Evolutionary conservation across 2,113 vertebrate genomes (phyloP).

Genomic region (Clupea harengus): DNA sequence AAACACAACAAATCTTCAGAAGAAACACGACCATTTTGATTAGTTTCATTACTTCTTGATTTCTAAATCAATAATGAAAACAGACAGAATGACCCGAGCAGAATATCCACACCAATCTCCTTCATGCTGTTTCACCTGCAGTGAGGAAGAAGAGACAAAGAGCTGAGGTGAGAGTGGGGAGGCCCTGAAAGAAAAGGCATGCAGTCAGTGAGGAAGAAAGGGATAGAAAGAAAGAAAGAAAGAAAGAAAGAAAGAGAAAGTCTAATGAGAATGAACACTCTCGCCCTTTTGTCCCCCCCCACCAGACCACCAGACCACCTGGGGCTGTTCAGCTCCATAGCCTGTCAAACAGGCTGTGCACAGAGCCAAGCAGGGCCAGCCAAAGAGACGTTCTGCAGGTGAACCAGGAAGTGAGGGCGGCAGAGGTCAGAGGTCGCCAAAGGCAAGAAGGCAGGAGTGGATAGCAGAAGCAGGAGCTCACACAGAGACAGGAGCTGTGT

Average conservation of each 20-base stretch:
- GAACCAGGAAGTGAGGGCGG: conserved; percentile 25
- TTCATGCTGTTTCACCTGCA: not conserved
- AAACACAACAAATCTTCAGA: not conserved
- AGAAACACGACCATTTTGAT: not conserved
- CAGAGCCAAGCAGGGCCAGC: not conserved
- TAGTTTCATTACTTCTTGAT: not conserved
- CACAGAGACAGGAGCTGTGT: not conserved
- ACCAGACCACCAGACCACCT: conserved; percentile 16
- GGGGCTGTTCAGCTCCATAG: conserved; percentile 24
- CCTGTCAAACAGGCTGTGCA: not conserved
- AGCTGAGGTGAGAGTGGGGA: not conserved
- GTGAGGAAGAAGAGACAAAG: not conserved
- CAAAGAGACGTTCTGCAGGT: not conserved
- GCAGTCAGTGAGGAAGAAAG: not conserved
- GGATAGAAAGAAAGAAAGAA: not conserved
- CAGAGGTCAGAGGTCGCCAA: conserved; percentile 42
- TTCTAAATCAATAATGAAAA: not conserved
- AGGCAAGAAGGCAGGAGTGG: not conserved
- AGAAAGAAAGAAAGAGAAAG: not conserved
- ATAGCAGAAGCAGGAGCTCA: not conserved
- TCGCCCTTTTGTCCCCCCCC: not conserved
- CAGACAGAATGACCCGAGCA: not conserved
- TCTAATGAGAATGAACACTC: not conserved
- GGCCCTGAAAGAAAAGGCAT: not conserved
- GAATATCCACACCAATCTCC: not conserved